Evolutionary conservation across 1,140 invertebrate genomes (phyloP), one percentile per base, ranked within the genome.

Genomic region (Dryas iulia): DNA sequence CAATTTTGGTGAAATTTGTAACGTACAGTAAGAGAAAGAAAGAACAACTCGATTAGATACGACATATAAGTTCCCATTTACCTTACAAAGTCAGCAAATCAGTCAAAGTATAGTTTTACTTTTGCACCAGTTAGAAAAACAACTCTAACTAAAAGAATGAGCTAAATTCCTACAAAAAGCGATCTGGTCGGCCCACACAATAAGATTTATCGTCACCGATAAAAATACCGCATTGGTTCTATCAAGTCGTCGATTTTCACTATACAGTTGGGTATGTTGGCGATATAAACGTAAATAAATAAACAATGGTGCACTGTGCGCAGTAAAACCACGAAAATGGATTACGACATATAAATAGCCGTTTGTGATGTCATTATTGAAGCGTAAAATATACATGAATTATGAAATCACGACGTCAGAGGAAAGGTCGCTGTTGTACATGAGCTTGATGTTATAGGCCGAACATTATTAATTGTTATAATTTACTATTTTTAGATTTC

Each of bases 131-230:
- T 3, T 47, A 2, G 18, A 47, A 47, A 47, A 18, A 21, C 14
- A 47, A 47, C 14, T 21, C 14, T 62, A 66, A 63, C 59, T 59
- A 65, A 65, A 66, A 58, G 69, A 76, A 73, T 66, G 67, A 53
- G 76, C 73, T 77, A 73, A 78, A 82, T 75, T 77, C 71, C 28
- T 61, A 70, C 66, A 80, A 79, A 80, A 56, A 87, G 87, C 83
- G 84, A 52, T 61, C 63, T 69, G 57, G 69, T 54, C 61, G 64
- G 67, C 88, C 85, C 85, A 90, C 88, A 90, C 88, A 89, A 87
- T 87, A 77, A 84, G 85, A 90, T 89, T 90, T 87, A 89, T 87
- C 82, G 72, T 87, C 81, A 81, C 77, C 78, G 82, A 88, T 82
- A 83, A 89, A 90, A 90, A 90, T 90, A 90, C 85, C 83, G 66